Percentiles rank a stretch among this genome's conserved stretches.
Evolutionary conservation across 2,797 vertebrate species (phyloP).

Genomic region (Gallinago nigripennis): DNA sequence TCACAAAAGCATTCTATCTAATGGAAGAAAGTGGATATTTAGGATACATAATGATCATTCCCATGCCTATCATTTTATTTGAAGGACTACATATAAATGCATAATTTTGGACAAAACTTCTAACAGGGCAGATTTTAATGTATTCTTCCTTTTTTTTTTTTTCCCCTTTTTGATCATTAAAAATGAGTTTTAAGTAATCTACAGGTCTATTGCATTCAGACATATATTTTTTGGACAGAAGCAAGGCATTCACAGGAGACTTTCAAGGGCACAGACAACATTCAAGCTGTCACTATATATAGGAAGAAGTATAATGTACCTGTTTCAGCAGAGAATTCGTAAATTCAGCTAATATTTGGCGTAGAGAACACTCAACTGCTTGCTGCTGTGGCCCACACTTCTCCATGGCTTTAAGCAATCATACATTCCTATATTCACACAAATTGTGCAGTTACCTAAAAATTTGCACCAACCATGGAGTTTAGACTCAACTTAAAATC

Average conservation of each 20-base stretch:
- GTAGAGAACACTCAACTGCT: not conserved
- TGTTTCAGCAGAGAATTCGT: not conserved
- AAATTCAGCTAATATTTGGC: not conserved
- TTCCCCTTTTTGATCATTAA: not conserved
- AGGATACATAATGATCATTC: not conserved
- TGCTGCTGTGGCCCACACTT: not conserved
- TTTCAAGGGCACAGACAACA: not conserved
- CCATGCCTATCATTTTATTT: not conserved
- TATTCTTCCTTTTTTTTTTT: accelerated
- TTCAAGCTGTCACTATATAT: not conserved
- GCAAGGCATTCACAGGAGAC: not conserved
- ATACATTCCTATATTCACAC: not conserved
- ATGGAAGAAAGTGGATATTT: not conserved
- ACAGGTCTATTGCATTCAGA: not conserved
- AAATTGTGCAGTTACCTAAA: not conserved
- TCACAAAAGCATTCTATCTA: not conserved
- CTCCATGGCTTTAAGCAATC: not conserved
- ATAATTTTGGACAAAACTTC: not conserved
- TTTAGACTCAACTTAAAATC: not conserved
- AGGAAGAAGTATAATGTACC: not conserved
- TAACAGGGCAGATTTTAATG: not conserved
- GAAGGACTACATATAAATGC: not conserved
- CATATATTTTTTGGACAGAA: not conserved
- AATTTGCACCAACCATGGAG: not conserved
- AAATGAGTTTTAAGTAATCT: not conserved